Evolutionary conservation across 2,113 vertebrate genomes (phyloP).

Genomic region (Montifringilla adamsi): DNA sequence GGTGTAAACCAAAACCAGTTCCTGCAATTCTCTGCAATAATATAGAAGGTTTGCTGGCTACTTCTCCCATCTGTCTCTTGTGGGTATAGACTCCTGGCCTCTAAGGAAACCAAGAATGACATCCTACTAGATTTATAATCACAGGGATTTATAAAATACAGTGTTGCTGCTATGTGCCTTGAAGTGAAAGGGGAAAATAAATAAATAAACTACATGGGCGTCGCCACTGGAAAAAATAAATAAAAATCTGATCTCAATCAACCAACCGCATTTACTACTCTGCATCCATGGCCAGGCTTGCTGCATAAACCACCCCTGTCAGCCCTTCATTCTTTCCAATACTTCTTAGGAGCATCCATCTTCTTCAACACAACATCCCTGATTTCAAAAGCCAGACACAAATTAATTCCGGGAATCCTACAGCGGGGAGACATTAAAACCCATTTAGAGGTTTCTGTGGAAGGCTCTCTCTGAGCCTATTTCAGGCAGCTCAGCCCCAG

Average conservation of each 20-base stretch:
- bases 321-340: conserved; percentile 30
- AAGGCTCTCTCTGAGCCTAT: conserved; percentile 16
- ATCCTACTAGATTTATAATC: conserved; percentile 32
- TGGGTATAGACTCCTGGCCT: conserved; percentile 17
- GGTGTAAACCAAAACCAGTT: conserved; percentile 60
- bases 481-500: neutral
- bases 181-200: conserved; percentile 22
- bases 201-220: conserved; percentile 20
- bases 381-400: conserved; percentile 50
- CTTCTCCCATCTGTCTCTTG: conserved; percentile 12
- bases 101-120: conserved; percentile 40
- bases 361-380: conserved; percentile 43
- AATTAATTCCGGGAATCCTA: conserved; percentile 68
- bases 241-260: conserved; percentile 25
- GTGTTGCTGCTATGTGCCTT: neutral
- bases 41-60: conserved; percentile 4
- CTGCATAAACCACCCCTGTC: conserved; percentile 15
- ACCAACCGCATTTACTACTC: conserved; percentile 21
- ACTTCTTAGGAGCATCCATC: conserved; percentile 45
- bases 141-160: conserved; percentile 35
- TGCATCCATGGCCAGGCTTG: neutral
- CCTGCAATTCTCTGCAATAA: conserved; percentile 53
- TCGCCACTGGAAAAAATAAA: neutral
- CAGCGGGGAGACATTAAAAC: conserved; percentile 31
- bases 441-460: conserved; percentile 66